Evolutionary conservation across 2,797 vertebrate species (phyloP).

Genomic region (Onychomys torridus): DNA sequence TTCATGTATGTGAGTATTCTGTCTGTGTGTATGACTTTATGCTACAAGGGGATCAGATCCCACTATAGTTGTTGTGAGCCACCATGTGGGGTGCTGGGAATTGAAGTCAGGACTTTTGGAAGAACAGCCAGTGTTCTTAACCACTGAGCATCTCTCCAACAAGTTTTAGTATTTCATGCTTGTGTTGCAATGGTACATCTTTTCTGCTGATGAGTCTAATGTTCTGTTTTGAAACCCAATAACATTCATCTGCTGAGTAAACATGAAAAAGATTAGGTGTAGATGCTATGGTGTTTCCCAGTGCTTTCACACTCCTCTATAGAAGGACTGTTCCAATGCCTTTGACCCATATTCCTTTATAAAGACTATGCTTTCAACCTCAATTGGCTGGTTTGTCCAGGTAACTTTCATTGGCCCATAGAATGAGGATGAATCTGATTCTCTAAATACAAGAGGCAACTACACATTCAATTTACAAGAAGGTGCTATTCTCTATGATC

Average conservation of each 20-base stretch:
- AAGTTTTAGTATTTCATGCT: neutral
- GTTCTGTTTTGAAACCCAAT: neutral
- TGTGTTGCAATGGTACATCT: neutral
- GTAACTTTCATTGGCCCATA: neutral
- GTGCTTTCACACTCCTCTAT: neutral
- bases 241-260: neutral
- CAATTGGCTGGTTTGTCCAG: neutral
- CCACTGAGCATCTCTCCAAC: no score
- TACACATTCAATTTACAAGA: no score
- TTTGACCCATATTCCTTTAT: neutral
- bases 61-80: no score
- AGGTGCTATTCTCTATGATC: no score
- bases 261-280: no score
- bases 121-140: no score
- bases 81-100: no score
- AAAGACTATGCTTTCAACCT: neutral
- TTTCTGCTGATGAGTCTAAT: neutral
- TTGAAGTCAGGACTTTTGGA: no score
- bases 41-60: no score
- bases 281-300: neutral
- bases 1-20: no score
- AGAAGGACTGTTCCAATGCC: neutral
- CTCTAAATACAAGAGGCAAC: no score
- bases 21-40: no score
- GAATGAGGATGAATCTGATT: neutral